phyloP scores from a whole-genome alignment of 2,797 vertebrate genomes.

The Sebastes iracundus region DNA sequence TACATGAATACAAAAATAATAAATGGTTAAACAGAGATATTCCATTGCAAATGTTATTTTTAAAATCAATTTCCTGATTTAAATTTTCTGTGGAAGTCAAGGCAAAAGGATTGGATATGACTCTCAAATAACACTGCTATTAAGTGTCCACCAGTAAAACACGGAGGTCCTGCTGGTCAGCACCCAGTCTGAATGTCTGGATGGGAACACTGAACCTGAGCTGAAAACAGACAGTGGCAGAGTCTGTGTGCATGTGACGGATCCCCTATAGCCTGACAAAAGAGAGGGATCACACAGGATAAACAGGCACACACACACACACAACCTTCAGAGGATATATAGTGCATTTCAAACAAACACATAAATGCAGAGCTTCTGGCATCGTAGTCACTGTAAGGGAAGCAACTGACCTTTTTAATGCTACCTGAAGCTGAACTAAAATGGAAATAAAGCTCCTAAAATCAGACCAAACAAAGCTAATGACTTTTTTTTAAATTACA shows the following conservation, averaged over 20 bases:
- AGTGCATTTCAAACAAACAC: neutral
- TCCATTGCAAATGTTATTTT: neutral
- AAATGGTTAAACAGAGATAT: neutral
- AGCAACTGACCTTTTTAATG: neutral
- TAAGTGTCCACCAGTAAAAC: neutral
- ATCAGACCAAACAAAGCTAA: neutral
- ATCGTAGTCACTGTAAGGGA: neutral
- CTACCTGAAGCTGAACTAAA: neutral
- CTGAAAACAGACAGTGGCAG: neutral
- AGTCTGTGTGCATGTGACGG: neutral
- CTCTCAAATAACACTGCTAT: neutral
- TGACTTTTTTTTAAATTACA: neutral
- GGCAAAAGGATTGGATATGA: neutral
- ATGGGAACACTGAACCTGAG: neutral
- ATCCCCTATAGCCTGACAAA: conserved; percentile 23
- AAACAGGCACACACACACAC: conserved; percentile 2
- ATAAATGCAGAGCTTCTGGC: neutral
- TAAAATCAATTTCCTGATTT: neutral
- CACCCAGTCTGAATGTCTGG: neutral
- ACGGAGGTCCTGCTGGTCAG: neutral
- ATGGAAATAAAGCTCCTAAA: neutral
- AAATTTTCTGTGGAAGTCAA: neutral
- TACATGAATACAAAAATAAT: neutral
- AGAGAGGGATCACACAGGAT: conserved; percentile 36
- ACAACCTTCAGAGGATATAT: conserved; percentile 15